Conservation (phyloP, 2,797 vertebrate species). For the Liasis olivaceus region DNA sequence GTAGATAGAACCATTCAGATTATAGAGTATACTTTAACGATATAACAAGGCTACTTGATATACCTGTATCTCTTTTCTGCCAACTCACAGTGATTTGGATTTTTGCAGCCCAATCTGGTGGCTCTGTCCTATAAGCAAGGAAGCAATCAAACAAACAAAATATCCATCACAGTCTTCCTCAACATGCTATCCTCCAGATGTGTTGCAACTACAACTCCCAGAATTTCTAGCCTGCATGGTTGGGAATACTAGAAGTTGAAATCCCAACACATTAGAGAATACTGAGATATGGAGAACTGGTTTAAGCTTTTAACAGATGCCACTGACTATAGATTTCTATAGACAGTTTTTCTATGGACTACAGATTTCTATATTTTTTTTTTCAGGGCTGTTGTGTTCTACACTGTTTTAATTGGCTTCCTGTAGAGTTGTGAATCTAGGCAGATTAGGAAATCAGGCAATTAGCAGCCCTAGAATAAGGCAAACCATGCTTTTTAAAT, state of each 20-base stretch:
- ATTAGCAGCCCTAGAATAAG: not conserved
- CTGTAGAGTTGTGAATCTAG: not conserved
- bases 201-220: not conserved
- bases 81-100: not conserved
- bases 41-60: not conserved
- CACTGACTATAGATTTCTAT: not conserved
- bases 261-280: not conserved
- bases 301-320: not conserved
- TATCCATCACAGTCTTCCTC: not conserved
- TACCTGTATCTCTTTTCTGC: not conserved
- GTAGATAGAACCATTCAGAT: not conserved
- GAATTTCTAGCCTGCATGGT: not conserved
- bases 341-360: not conserved
- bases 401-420: not conserved
- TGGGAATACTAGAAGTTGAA: not conserved
- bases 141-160: not conserved
- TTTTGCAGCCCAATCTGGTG: not conserved
- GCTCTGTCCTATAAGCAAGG: not conserved
- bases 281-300: not conserved
- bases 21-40: not conserved
- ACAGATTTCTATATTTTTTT: not conserved
- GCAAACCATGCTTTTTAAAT: not conserved
- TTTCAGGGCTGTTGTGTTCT: not conserved
- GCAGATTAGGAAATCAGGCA: not conserved
- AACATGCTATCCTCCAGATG: not conserved